phyloP scores from a whole-genome alignment of 2,797 vertebrate species.

The Ptychadena robeensis region DNA sequence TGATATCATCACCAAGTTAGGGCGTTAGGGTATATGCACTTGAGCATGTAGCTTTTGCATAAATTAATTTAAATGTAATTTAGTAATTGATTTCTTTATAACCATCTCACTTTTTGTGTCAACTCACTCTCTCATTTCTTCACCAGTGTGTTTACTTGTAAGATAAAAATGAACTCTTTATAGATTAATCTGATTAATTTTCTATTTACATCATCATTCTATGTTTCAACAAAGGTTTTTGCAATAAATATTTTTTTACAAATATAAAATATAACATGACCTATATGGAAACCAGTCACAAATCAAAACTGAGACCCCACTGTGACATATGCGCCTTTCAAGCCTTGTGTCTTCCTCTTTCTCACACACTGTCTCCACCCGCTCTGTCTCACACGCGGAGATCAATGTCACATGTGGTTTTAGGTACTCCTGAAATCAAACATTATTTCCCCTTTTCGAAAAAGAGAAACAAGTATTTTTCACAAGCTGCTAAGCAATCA shows the following conservation, averaged over 20 bases:
- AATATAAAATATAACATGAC: not conserved
- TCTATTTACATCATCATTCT: too few species aligned
- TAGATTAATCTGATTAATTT: too few species aligned
- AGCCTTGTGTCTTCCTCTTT: slow-evolving; percentile 12
- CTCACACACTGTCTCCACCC: not conserved
- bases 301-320: not conserved
- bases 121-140: too few species aligned
- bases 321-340: not conserved
- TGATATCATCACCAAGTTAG: too few species aligned
- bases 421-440: not conserved
- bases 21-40: too few species aligned
- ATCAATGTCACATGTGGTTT: slow-evolving; percentile 20
- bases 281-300: not conserved
- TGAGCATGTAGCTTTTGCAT: too few species aligned
- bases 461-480: not conserved
- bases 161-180: too few species aligned
- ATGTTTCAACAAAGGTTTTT: not conserved
- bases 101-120: too few species aligned
- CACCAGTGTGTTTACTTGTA: too few species aligned
- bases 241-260: not conserved
- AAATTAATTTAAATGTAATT: too few species aligned
- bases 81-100: too few species aligned
- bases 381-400: slow-evolving; percentile 16
- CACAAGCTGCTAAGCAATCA: not conserved
- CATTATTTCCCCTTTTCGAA: slow-evolving; percentile 23